These are phyloP conservation scores for Spongia lamella DNA, from an alignment of 37 sponge, comb jelly and placozoan genomes.

Conservation along the genomic window DNA sequence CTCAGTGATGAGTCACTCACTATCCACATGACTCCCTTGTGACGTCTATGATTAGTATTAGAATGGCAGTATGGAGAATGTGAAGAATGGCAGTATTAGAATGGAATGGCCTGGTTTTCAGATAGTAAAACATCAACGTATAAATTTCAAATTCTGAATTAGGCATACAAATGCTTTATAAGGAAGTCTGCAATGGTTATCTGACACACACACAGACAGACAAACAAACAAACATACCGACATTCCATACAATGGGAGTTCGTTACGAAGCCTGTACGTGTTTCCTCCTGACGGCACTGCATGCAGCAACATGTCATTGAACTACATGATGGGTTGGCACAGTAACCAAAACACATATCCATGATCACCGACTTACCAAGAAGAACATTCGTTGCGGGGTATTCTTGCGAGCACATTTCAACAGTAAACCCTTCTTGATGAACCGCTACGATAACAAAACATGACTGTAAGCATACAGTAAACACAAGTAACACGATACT, in stretches of 20 bases:
- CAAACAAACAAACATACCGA: too few relatives aligned
- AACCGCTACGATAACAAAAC: conserved; percentile 15
- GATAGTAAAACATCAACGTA: too few relatives aligned
- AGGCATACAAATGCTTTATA: too few relatives aligned
- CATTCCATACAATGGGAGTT: conserved; percentile 30
- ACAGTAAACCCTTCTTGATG: conserved; percentile 70
- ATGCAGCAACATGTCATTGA: conserved; percentile 78
- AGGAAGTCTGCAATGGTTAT: too few relatives aligned
- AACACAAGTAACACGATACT: neutral
- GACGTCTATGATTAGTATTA: too few relatives aligned
- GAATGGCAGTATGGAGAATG: too few relatives aligned
- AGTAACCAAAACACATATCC: neutral
- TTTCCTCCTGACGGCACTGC: conserved; percentile 40
- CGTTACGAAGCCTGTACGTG: conserved; percentile 63
- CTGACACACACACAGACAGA: too few relatives aligned
- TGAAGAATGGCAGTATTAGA: too few relatives aligned
- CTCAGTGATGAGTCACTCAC: too few relatives aligned
- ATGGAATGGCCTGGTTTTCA: too few relatives aligned
- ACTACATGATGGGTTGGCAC: conserved; percentile 30
- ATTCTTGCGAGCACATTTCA: conserved; percentile 72
- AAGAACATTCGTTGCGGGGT: conserved; percentile 67
- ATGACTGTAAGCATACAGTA: neutral
- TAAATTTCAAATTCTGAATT: too few relatives aligned
- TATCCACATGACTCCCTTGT: too few relatives aligned
- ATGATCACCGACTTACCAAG: conserved; percentile 46